Evolutionary conservation across 2,888 invertebrate genomes (phyloP).

Genomic region (Pachydiplax longipennis): DNA sequence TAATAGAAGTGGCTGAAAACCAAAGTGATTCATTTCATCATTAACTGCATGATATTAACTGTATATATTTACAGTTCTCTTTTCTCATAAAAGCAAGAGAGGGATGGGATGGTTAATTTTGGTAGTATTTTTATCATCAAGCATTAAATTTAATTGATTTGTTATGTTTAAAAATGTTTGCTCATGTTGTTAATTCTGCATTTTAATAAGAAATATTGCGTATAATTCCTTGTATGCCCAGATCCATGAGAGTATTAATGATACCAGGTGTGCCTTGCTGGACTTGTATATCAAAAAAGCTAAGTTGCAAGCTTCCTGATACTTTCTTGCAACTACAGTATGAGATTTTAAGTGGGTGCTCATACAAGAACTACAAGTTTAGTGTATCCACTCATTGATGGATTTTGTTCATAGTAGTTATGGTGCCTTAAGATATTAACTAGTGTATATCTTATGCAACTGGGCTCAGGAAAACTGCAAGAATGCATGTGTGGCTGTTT

Average conservation of each 20-base stretch:
- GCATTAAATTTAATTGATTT: slow-evolving; percentile 1
- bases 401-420: not conserved
- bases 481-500: slow-evolving; percentile 13
- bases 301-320: slow-evolving; percentile 5
- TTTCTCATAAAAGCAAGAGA: not conserved
- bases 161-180: slow-evolving; percentile 25
- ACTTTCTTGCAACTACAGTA: not conserved
- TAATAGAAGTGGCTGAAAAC: slow-evolving; percentile 12
- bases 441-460: not conserved
- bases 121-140: slow-evolving; percentile 22
- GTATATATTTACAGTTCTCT: not conserved
- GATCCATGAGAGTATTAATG: not conserved
- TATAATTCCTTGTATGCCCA: slow-evolving; percentile 14
- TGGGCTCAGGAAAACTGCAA: slow-evolving; percentile 4
- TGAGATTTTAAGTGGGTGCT: not conserved
- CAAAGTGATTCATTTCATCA: not conserved
- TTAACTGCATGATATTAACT: not conserved
- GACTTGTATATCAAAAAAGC: not conserved
- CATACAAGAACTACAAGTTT: not conserved
- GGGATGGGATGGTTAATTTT: slow-evolving; percentile 10
- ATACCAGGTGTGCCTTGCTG: slow-evolving; percentile 17
- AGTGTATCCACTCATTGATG: not conserved
- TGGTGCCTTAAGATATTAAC: slow-evolving; percentile 25
- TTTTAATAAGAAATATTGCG: slow-evolving; percentile 21
- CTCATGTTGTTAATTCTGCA: slow-evolving; percentile 41